phyloP scores from a whole-genome alignment of 2,113 vertebrate genomes.

The Coturnix japonica region DNA sequence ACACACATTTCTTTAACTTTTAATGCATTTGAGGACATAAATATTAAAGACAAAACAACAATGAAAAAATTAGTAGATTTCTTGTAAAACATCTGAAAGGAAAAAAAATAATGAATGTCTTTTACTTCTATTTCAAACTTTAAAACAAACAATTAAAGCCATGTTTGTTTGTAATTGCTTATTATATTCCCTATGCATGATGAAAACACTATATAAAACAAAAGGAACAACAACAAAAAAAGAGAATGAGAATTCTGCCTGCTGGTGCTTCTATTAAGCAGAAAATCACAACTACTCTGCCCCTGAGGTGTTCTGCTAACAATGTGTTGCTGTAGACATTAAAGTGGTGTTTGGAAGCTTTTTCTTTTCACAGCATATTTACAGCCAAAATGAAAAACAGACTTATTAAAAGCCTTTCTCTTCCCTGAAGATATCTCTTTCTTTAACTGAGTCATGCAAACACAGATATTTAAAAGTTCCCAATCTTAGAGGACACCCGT shows the following conservation, averaged over 20 bases:
- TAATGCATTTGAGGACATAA: background rate
- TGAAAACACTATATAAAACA: background rate
- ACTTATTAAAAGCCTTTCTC: background rate
- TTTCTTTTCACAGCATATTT: slow-evolving; percentile 23
- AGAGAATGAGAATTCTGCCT: background rate
- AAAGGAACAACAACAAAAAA: background rate
- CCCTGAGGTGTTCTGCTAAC: slow-evolving; percentile 11
- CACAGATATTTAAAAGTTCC: background rate
- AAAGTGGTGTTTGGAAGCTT: background rate
- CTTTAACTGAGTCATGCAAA: background rate
- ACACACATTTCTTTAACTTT: background rate
- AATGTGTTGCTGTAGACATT: background rate
- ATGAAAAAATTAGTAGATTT: background rate
- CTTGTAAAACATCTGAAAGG: background rate
- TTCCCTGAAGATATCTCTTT: background rate
- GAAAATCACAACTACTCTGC: slow-evolving; percentile 19
- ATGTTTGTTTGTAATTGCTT: background rate
- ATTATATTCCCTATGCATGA: background rate
- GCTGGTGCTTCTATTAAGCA: slow-evolving; percentile 10
- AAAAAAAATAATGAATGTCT: background rate
- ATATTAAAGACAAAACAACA: background rate
- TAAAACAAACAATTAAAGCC: background rate
- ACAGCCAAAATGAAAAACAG: slow-evolving; percentile 20
- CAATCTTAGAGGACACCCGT: background rate
- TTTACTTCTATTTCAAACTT: background rate